phyloP scores from a whole-genome alignment of 2,797 vertebrate species.

The Denticeps clupeoides region DNA sequence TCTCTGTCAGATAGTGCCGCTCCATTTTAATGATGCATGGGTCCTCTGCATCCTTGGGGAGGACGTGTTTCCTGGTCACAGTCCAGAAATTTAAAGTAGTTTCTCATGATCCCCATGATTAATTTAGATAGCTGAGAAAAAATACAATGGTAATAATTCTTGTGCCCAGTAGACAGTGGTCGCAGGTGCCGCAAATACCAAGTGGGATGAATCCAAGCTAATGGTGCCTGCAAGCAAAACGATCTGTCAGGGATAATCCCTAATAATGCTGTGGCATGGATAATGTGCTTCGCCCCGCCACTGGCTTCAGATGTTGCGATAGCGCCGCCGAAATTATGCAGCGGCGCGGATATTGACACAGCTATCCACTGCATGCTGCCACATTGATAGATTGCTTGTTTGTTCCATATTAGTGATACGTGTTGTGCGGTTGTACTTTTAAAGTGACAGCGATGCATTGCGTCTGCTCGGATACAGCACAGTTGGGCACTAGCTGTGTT shows the following conservation, averaged over 20 bases:
- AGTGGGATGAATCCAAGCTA: slow-evolving; percentile 61
- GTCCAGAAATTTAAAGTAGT: slow-evolving; percentile 58
- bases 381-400: slow-evolving; percentile 29
- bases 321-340: slow-evolving; percentile 43
- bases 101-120: slow-evolving; percentile 58
- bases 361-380: slow-evolving; percentile 34
- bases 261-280: slow-evolving; percentile 54
- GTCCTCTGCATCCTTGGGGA: slow-evolving; percentile 43
- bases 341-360: slow-evolving; percentile 38
- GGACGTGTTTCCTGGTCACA: slow-evolving; percentile 52
- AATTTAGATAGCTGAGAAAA: slow-evolving; percentile 57
- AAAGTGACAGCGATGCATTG: slow-evolving; percentile 9
- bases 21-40: slow-evolving; percentile 57
- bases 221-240: slow-evolving; percentile 64
- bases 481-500: too few relatives aligned
- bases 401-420: slow-evolving; percentile 37
- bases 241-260: slow-evolving; percentile 62
- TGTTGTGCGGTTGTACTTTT: slow-evolving; percentile 27
- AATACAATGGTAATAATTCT: slow-evolving; percentile 63
- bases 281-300: slow-evolving; percentile 43
- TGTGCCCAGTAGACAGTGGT: slow-evolving; percentile 49
- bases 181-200: slow-evolving; percentile 62
- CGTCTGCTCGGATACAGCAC: neutral
- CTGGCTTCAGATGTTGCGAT: slow-evolving; percentile 47
- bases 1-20: slow-evolving; percentile 37